Base-by-base conservation (phyloP, 2,113 vertebrate species). In the Stegastes partitus region DNA sequence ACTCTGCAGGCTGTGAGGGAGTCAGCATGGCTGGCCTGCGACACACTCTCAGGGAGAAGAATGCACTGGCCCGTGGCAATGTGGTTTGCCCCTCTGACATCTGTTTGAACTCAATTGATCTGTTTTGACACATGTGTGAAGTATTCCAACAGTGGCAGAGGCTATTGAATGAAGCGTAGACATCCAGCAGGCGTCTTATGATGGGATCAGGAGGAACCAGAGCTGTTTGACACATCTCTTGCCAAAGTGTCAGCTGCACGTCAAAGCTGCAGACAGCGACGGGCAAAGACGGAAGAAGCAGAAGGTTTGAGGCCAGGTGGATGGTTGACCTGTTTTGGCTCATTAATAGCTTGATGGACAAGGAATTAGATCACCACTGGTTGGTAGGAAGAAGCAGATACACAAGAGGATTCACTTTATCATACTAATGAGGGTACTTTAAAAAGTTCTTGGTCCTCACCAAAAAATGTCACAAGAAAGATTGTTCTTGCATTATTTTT, bases 41-140 rank as follows among this genome's bases (percentile, higher is more conserved):
- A 56, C 37, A 47, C 62, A 55, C 28, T 73, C 68, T 77, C 49
- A 5, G 76, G 77, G 58, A 50, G 74, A 89, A 85, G 85, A 92
- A 93, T 92, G 78, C 61, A n/a, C 74, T 83, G 85, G 89, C 87
- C 85, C 39, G 11, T 87, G 81, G 81, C 79, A 58, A 22, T 77
- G 69, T 54, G 25, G 80, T 79, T 86, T 87, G 84, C 78, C 87
- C 87, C 65, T 69, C 67, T 91, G 85, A 84, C 83, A 88, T 87
- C 79, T 74, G 78, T 90, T 93, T 93, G 93, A 94, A 90, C 91
- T 90, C 77, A 66, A 71, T 59, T 70, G 79, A 89, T 93, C 81
- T 95, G 91, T 95, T 95, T 94, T 89, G 88, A 94, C 93, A 94
- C 93, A 94, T 94, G 93, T 93, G 88, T 83, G 73, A 92, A 90